Percentiles rank a stretch among this genome's conserved stretches.
Evolutionary conservation across 2,113 vertebrate species (phyloP).

Genomic region (Numenius arquata): DNA sequence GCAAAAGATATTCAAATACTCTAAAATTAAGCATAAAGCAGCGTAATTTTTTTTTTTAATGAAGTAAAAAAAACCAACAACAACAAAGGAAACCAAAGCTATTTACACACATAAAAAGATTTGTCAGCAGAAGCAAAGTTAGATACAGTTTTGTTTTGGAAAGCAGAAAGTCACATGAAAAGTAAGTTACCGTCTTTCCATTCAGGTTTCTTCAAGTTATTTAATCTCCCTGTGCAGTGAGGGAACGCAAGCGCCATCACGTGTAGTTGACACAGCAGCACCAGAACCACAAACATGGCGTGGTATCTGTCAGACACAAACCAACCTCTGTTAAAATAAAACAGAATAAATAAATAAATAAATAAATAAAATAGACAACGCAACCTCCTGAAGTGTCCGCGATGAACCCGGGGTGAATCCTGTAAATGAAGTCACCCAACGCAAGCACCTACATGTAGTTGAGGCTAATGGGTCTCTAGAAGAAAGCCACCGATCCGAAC

Average conservation of each 20-base stretch:
- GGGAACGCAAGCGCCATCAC: constrained; percentile 62
- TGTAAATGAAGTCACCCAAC: not conserved
- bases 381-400: not conserved
- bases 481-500: not conserved
- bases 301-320: constrained; percentile 61
- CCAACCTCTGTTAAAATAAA: not conserved
- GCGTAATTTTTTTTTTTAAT: not conserved
- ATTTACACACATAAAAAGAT: not conserved
- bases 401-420: not conserved
- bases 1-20: not conserved
- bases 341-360: not conserved
- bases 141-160: not conserved
- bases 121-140: not conserved
- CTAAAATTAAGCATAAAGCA: not conserved
- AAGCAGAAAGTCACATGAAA: not conserved
- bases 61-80: not conserved
- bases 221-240: constrained; percentile 53
- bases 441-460: not conserved
- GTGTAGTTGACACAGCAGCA: constrained; percentile 74
- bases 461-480: not conserved
- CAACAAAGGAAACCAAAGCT: not conserved
- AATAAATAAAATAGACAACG: not conserved
- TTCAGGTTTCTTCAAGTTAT: not conserved
- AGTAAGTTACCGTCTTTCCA: constrained; percentile 73
- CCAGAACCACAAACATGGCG: constrained; percentile 74